Percentiles rank a stretch among this genome's conserved stretches.
Evolutionary conservation across 2,888 invertebrate genomes (phyloP).

Genomic region (Allolobophora icterica): DNA sequence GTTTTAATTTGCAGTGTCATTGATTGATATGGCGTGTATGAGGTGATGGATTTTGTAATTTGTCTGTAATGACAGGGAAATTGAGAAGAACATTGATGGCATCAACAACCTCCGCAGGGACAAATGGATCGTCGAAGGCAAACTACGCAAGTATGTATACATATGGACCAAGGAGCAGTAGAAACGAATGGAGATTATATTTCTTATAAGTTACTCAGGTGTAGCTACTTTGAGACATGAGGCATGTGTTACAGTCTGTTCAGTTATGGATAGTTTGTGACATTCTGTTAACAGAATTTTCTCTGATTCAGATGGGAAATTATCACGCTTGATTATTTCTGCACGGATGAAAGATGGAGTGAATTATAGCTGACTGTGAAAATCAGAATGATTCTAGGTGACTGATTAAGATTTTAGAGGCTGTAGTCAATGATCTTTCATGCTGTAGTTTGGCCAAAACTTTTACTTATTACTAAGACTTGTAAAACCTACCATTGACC

Average conservation of each 20-base stretch:
- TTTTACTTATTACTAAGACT: not conserved
- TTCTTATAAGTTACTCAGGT: not conserved
- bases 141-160: slow-evolving; percentile 83
- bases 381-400: not conserved
- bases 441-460: not conserved
- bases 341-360: not conserved
- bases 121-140: slow-evolving; percentile 88
- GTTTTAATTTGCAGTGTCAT: not conserved
- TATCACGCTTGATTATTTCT: not conserved
- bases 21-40: not conserved
- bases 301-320: not conserved
- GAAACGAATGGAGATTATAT: not conserved
- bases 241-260: too few species aligned
- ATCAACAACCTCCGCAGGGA: slow-evolving; percentile 86
- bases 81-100: slow-evolving; percentile 85
- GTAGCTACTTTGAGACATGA: not conserved
- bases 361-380: not conserved
- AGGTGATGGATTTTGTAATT: not conserved
- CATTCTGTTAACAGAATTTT: not conserved
- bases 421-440: not conserved
- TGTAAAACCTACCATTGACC: not conserved
- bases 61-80: slow-evolving; percentile 73
- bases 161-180: not conserved
- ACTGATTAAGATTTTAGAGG: too few species aligned
- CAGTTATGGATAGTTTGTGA: not conserved